Evolutionary conservation across 2,113 vertebrate genomes (phyloP), one percentile per base, ranked within the genome.

Genomic region (Oncorhynchus gorbuscha): DNA sequence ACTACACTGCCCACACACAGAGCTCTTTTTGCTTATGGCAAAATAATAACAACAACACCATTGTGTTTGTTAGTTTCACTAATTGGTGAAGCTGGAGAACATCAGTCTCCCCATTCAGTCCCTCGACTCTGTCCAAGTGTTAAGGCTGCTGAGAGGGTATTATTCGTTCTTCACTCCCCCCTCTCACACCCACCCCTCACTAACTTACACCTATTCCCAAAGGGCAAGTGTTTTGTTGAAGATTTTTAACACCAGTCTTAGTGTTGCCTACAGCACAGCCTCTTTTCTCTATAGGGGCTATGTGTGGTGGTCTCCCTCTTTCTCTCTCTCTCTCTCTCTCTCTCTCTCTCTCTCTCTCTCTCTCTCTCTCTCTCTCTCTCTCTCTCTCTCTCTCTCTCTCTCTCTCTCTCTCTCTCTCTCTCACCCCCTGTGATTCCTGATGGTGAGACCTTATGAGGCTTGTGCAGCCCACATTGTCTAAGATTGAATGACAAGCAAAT

Each of bases 1-100:
- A 95, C 95, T 97, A 98, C 97, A 97, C 96, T 97, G 97, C 96
- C 98, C 98, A 99, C 98, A 99, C 97, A 99, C 97, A 93, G 97
- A 97, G 98, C 92, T 80, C 94, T 95, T 97, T 96, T 96, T 98
- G 96, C 96, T 97, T 96, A 97, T 97, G 95, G 98, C 95, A 95
- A 97, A 98, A 96, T 96, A 99, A 97, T 98, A 98, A 99, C 98
- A 98, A 96, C 97, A 98, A 96, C 96, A 97, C 97, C 96, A 99
- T 99, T 99, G 97, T 99, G 94, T 97, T 96, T 98, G 97, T 98
- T 98, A 95, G 97, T 97, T 99, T 98, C 96, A 91, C 96, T 99
- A 99, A 98, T 99, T 96, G 97, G 95, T 97, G 97, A 97, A 97
- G 96, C 96, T 96, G 95, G 96, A 98, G 96, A 98, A 97, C 97